Conservation (phyloP, 2,113 vertebrate species). For the Bucco capensis region DNA sequence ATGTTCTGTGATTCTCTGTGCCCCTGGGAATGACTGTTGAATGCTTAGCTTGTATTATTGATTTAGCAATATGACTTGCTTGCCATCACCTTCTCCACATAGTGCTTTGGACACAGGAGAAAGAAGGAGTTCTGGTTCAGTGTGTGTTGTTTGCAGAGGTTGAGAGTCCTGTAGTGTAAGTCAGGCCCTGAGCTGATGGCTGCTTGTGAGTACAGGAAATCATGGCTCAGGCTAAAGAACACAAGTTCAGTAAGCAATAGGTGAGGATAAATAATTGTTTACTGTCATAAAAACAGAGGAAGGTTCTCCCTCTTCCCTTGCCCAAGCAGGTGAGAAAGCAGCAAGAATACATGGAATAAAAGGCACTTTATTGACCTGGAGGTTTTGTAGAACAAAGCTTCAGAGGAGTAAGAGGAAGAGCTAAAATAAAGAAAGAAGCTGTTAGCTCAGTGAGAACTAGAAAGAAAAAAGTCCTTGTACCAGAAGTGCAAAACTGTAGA, state of each 20-base stretch:
- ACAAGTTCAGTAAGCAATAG: neutral
- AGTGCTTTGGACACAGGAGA: neutral
- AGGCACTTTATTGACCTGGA: neutral
- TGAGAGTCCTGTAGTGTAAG: too few relatives aligned
- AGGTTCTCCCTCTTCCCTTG: neutral
- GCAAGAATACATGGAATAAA: accelerated
- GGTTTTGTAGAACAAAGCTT: neutral
- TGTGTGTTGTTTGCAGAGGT: neutral
- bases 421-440: neutral
- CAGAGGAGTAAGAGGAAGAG: neutral
- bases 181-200: too few relatives aligned
- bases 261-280: neutral
- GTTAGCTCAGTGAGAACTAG: neutral
- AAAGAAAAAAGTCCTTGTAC: neutral
- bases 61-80: neutral
- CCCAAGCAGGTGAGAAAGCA: neutral
- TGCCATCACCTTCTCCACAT: neutral
- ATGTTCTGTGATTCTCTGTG: neutral
- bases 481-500: neutral
- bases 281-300: accelerated
- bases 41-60: neutral
- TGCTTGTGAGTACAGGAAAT: neutral
- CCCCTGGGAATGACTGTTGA: neutral
- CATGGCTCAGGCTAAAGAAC: accelerated
- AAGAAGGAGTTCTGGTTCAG: neutral